Percentiles rank a stretch among this genome's conserved stretches.
Conservation (phyloP, 2,888 invertebrate genomes). For the Micoletzkya japonica region DNA sequence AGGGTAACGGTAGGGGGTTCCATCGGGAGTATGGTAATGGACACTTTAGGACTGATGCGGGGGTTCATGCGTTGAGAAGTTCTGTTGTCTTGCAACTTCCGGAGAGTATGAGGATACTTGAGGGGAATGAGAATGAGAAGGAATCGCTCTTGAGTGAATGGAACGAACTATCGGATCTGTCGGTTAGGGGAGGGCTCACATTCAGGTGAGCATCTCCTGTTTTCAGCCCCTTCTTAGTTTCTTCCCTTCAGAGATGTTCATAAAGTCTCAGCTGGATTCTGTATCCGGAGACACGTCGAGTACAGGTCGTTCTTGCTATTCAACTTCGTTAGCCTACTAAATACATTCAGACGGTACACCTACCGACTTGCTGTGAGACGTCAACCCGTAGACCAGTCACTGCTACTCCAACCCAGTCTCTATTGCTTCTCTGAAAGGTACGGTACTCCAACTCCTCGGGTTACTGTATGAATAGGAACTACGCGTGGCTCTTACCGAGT, state of each 20-base stretch:
- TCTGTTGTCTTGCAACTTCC: slow-evolving; percentile 43
- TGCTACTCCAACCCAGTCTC: slow-evolving; percentile 38
- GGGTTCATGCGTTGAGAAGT: slow-evolving; percentile 49
- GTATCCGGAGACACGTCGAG: slow-evolving; percentile 41
- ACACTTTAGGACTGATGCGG: slow-evolving; percentile 41
- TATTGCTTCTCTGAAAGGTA: slow-evolving; percentile 47
- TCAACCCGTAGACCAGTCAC: slow-evolving; percentile 35
- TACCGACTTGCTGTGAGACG: slow-evolving; percentile 50
- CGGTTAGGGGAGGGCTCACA: not conserved
- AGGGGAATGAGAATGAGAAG: slow-evolving; percentile 30
- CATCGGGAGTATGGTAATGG: not conserved
- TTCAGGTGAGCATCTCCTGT: not conserved
- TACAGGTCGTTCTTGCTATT: slow-evolving; percentile 7
- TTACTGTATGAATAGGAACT: slow-evolving; percentile 12
- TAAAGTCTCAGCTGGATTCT: slow-evolving; percentile 52
- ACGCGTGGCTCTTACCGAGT: slow-evolving; percentile 37
- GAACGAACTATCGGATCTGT: slow-evolving; percentile 17
- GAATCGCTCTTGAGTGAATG: slow-evolving; percentile 24
- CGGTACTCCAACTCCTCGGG: not conserved
- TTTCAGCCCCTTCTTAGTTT: not conserved
- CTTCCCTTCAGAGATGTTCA: slow-evolving; percentile 43
- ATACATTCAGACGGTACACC: slow-evolving; percentile 43
- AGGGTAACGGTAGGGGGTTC: not conserved
- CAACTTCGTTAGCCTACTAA: not conserved
- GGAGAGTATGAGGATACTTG: slow-evolving; percentile 30